phyloP scores from a whole-genome alignment of 2,797 vertebrate species.

The Pantherophis vulpinus region DNA sequence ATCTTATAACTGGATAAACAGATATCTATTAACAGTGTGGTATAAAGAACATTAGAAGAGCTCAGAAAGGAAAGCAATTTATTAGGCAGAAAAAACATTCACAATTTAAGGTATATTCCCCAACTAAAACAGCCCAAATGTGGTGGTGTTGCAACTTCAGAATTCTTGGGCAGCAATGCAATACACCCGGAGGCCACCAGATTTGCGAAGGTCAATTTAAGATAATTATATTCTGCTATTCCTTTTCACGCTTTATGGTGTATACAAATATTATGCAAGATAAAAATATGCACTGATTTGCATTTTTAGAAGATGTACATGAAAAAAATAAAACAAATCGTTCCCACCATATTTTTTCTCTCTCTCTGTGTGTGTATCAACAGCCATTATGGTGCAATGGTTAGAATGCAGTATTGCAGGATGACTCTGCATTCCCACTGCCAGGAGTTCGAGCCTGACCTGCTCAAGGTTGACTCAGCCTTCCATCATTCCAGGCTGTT shows the following conservation, averaged over 20 bases:
- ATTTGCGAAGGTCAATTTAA: background rate
- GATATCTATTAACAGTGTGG: background rate
- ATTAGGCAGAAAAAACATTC: background rate
- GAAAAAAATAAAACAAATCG: background rate
- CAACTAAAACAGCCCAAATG: background rate
- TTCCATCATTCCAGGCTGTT: background rate
- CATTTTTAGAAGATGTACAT: background rate
- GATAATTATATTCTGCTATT: background rate
- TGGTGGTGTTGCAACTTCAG: background rate
- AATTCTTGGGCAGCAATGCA: background rate
- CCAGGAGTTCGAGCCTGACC: background rate
- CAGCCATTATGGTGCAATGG: background rate
- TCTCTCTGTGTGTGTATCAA: background rate
- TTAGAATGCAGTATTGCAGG: background rate
- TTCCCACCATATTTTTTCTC: background rate
- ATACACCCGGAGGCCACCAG: background rate
- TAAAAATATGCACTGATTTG: background rate
- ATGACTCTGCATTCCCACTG: background rate
- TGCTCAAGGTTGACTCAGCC: background rate
- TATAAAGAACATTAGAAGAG: background rate
- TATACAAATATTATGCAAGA: background rate
- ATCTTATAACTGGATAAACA: background rate
- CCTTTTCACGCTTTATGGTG: background rate
- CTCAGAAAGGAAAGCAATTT: background rate
- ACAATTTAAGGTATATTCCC: background rate